Evolutionary conservation across 92 coral and sea anemone genomes (phyloP).

Genomic region (Zoanthus gigantus): DNA sequence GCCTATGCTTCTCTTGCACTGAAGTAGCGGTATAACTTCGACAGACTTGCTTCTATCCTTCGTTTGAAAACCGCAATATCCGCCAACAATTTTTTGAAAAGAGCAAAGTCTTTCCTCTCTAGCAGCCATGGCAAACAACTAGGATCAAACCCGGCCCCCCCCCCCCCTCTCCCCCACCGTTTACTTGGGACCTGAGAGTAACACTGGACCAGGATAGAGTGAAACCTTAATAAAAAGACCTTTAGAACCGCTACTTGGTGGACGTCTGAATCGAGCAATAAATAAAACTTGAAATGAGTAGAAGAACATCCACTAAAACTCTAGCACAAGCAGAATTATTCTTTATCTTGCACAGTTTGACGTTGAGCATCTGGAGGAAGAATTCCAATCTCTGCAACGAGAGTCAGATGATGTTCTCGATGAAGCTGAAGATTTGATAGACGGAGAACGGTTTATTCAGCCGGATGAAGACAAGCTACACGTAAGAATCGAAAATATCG

Average conservation of each 20-base stretch:
- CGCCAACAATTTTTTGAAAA: conserved; percentile 49
- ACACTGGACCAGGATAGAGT: too few relatives aligned
- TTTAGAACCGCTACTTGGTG: too few relatives aligned
- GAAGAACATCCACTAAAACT: too few relatives aligned
- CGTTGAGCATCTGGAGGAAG: conserved; percentile 13
- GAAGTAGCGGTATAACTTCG: conserved; percentile 33
- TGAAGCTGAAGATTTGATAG: conserved; percentile 24
- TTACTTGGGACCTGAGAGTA: too few relatives aligned
- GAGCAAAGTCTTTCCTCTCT: conserved; percentile 34
- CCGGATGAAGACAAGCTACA: conserved; percentile 18
- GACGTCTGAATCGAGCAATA: too few relatives aligned
- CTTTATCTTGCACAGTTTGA: not conserved
- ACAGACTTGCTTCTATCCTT: conserved; percentile 53
- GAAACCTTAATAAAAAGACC: too few relatives aligned
- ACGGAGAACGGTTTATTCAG: not conserved
- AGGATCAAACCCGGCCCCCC: too few relatives aligned
- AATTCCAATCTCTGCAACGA: not conserved
- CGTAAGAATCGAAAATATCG: conserved; percentile 11
- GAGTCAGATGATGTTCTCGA: conserved; percentile 39
- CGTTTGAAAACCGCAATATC: conserved; percentile 61
- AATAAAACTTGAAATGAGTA: too few relatives aligned
- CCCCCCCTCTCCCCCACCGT: too few relatives aligned
- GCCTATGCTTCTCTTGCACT: conserved; percentile 29
- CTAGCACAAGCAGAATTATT: too few relatives aligned
- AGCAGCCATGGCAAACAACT: conserved; percentile 56